phyloP scores from a whole-genome alignment of 1,140 invertebrate species.

The Cotesia typhae region DNA sequence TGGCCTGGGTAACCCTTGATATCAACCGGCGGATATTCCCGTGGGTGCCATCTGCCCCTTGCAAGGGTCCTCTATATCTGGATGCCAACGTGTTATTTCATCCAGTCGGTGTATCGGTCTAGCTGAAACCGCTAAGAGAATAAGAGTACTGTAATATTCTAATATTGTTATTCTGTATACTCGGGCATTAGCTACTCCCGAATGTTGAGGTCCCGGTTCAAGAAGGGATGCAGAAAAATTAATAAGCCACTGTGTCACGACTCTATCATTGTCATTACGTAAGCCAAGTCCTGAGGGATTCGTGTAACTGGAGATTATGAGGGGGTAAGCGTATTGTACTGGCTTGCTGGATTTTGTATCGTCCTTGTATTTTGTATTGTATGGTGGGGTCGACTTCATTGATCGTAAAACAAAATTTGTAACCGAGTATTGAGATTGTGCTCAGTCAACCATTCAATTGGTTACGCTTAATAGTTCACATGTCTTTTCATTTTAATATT shows the following conservation, averaged over 20 bases:
- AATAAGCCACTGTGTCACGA: conserved; percentile 44
- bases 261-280: conserved; percentile 34
- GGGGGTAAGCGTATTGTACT: not conserved
- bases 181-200: too few relatives aligned
- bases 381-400: not conserved
- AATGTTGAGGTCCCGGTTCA: not conserved
- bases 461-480: conserved; percentile 16
- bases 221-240: conserved; percentile 44
- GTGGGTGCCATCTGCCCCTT: conserved; percentile 59
- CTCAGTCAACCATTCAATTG: conserved; percentile 20
- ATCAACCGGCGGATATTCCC: conserved; percentile 57
- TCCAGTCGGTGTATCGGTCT: conserved; percentile 2
- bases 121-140: too few relatives aligned
- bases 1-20: conserved; percentile 52
- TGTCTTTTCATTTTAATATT: conserved; percentile 17
- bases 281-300: not conserved
- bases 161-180: not conserved
- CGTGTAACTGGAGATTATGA: conserved; percentile 8
- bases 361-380: not conserved
- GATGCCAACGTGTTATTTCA: conserved; percentile 34
- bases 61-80: conserved; percentile 50
- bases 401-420: conserved; percentile 8
- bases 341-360: not conserved
- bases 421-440: not conserved
- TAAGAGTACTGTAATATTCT: not conserved